Base-by-base conservation (phyloP, 2,113 vertebrate genomes). In the Erythrolamprus reginae region DNA sequence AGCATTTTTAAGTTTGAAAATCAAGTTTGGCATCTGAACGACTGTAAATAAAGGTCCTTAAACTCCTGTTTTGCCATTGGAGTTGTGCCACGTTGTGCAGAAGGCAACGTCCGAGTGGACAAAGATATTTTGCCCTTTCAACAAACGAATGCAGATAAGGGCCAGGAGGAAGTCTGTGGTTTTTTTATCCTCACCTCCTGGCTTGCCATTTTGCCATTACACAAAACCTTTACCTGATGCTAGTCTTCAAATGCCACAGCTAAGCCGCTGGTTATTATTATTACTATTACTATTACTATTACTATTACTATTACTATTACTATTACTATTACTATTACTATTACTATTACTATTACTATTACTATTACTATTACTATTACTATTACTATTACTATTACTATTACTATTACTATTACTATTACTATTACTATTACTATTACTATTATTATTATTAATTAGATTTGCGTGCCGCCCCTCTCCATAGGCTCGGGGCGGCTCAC, bases 61-160 rank as follows among this genome's bases (percentile, higher is more conserved):
- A 33, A 70, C 15, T 70, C 65, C n/a, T 77, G n/a, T 38, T 77
- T 93, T 87, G 90, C 61, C 50, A 47, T 87, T 86, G 89, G 82
- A 89, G 89, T 23, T 86, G 28, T 28, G 15, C n/a, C 51, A 7
- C 28, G 5, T 56, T 55, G 48, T 61, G 21, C 23, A 33, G 24
- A 47, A 55, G 26, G 28, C 23, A 8, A 88, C 5, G 23, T 28
- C 86, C 9, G 53, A 45, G 53, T 24, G 61, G 17, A 45, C 45
- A 42, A 19, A 28, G 24, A 42, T 61, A 55, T 21, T n/a, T n/a
- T 48, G 10, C 86, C 42, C 23, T 58, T 50, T 45, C 38, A 4
- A 26, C 9, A 47, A 61, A 58, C 26, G 33, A 88, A 88, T 33
- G 4, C 55, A 48, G 4, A 55, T 12, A 53, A 86, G 28, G 48